Evolutionary conservation across 1,140 invertebrate species (phyloP), one percentile per base, ranked within the genome.

Genomic region (Zaprionus kolodkinae): DNA sequence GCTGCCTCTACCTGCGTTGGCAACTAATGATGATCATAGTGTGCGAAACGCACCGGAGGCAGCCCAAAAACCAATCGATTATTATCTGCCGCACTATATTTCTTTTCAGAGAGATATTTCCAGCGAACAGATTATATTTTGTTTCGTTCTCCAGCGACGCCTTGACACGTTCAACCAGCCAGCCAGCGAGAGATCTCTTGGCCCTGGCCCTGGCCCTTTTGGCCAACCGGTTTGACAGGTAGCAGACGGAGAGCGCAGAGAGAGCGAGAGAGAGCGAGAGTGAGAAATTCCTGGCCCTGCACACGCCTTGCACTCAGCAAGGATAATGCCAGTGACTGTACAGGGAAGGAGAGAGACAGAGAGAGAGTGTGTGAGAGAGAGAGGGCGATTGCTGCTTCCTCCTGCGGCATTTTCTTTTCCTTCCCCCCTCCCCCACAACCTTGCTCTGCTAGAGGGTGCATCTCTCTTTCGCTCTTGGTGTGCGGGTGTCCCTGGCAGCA

Each of bases 11-110:
- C 27, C 76, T 45, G 61, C 62, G 40, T n/a, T n/a, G 9, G n/a
- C n/a, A 67, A 62, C 84, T 89, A 87, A 87, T 87, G 84, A 87
- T 89, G 84, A 87, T 87, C 84, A 87, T 83, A 89, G 84, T 89
- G 76, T 76, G 84, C 77, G 72, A 86, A 56, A 75, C 69, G 79
- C 83, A 77, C 63, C 61, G 79, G 84, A 87, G 60, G 63, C 85
- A 78, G 80, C 83, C 81, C 85, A 76, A 89, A 88, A 89, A 76
- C 81, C 78, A 85, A 88, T 89, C 84, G 84, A 88, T 88, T 88
- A 88, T 88, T 89, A 88, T 88, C 82, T 89, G 72, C 71, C 76
- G 78, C 85, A 84, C 76, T 81, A 87, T 87, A 88, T 80, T 62
- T 60, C 27, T 67, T 57, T 36, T 36, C 45, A 12, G 35, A 30